phyloP scores from a whole-genome alignment of 2,797 vertebrate species.

The Pantherophis alleghaniensis region DNA sequence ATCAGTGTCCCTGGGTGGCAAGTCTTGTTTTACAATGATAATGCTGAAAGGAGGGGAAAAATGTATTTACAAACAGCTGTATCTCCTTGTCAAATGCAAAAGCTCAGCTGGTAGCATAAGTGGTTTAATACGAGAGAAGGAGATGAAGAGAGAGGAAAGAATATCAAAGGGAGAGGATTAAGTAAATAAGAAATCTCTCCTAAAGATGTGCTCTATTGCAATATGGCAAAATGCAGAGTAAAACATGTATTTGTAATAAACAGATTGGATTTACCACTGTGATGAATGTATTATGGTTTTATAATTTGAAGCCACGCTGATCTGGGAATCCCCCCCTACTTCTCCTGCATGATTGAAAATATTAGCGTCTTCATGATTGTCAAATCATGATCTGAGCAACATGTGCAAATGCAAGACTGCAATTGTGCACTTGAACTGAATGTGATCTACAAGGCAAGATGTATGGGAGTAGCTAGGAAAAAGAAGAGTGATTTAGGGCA shows the following conservation, averaged over 20 bases:
- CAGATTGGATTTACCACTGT: not conserved
- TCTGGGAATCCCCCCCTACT: not conserved
- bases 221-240: conserved; percentile 19
- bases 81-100: not conserved
- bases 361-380: not conserved
- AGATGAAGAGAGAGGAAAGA: not conserved
- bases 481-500: not conserved
- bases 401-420: not conserved
- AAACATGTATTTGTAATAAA: not conserved
- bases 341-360: not conserved
- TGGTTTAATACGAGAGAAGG: not conserved
- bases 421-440: not conserved
- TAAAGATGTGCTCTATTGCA: not conserved
- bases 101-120: not conserved
- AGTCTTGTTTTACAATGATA: conserved; percentile 23
- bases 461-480: not conserved
- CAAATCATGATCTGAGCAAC: not conserved
- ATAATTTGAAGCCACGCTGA: not conserved
- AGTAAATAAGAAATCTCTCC: conserved; percentile 20
- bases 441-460: not conserved
- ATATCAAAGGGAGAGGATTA: conserved; percentile 31
- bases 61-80: not conserved
- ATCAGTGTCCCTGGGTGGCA: not conserved
- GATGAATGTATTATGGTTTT: not conserved
- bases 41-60: conserved; percentile 7